These are phyloP conservation scores for Crypturellus undulatus DNA, from an alignment of 2,113 vertebrate genomes.

Conservation along the genomic window DNA sequence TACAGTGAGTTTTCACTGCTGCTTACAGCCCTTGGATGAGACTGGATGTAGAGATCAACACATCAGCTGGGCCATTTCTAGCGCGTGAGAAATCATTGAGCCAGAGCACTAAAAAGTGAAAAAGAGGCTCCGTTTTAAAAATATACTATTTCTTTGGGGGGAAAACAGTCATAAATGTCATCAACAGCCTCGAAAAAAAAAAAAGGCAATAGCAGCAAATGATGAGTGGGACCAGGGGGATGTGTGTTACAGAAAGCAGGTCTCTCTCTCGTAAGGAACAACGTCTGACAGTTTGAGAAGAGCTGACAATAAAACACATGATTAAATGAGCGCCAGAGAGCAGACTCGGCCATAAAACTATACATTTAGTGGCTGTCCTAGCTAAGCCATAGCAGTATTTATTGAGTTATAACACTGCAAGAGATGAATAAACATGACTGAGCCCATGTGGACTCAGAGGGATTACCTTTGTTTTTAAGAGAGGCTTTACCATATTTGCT, in stretches of 20 bases:
- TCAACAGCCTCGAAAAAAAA: background rate
- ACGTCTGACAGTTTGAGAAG: constrained; percentile 62
- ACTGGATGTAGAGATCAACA: background rate
- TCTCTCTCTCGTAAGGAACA: constrained; percentile 32
- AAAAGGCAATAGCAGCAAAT: constrained; percentile 33
- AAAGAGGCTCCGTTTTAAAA: constrained; percentile 3
- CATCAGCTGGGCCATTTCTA: constrained; percentile 23
- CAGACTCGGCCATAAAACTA: constrained; percentile 45
- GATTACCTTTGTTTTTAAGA: constrained; percentile 38
- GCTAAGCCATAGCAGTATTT: constrained; percentile 35
- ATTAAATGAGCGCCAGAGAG: constrained; percentile 53
- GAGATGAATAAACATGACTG: constrained; percentile 19
- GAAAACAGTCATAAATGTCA: constrained; percentile 46
- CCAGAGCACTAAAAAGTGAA: constrained; percentile 19
- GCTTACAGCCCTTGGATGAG: background rate
- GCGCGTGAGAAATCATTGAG: background rate
- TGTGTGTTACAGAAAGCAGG: constrained; percentile 46
- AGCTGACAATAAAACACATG: constrained; percentile 63
- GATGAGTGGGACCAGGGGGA: constrained; percentile 14
- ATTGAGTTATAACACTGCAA: constrained; percentile 39
- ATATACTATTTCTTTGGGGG: background rate
- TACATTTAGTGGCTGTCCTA: constrained; percentile 53
- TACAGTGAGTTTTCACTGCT: background rate
- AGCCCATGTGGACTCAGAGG: background rate
- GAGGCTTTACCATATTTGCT: constrained; percentile 73